phyloP scores from a whole-genome alignment of 2,888 invertebrate species.

The Protophormia terraenovae region DNA sequence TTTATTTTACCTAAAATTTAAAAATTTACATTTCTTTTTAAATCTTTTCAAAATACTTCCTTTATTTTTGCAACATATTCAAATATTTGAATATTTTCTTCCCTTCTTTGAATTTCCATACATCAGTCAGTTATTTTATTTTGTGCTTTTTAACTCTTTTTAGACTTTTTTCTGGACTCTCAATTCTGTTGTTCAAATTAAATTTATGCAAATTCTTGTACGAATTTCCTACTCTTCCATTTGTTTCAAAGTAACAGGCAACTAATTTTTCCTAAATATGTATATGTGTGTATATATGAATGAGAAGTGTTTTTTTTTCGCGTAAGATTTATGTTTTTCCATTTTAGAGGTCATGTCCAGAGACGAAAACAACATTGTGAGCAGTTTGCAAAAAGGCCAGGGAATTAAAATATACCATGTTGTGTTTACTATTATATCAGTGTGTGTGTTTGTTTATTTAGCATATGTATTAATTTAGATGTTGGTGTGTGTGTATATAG shows the following conservation, averaged over 20 bases:
- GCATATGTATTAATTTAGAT: not conserved
- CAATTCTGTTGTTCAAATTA: constrained; percentile 58
- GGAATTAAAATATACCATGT: not conserved
- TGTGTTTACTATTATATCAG: too few species aligned
- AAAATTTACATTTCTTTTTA: too few species aligned
- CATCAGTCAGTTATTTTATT: not conserved
- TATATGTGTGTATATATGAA: not conserved
- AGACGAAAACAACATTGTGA: constrained; percentile 46
- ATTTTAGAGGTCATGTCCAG: constrained; percentile 67
- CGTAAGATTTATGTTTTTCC: constrained; percentile 64
- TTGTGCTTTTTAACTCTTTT: not conserved
- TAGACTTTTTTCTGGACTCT: constrained; percentile 1
- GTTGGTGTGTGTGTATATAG: not conserved
- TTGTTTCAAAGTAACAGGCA: constrained; percentile 9
- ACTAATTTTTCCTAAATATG: constrained; percentile 18
- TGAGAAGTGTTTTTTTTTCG: constrained; percentile 39
- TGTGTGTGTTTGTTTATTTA: not conserved
- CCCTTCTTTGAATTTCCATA: too few species aligned
- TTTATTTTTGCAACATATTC: too few species aligned
- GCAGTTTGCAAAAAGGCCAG: constrained; percentile 14
- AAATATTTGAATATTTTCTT: too few species aligned
- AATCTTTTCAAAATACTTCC: too few species aligned
- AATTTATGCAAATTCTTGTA: constrained; percentile 63
- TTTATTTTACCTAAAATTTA: too few species aligned
- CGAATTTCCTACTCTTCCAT: not conserved